These are phyloP conservation scores for Sebastiscus tertius DNA, from an alignment of 2,797 vertebrate genomes.

Conservation along the genomic window DNA sequence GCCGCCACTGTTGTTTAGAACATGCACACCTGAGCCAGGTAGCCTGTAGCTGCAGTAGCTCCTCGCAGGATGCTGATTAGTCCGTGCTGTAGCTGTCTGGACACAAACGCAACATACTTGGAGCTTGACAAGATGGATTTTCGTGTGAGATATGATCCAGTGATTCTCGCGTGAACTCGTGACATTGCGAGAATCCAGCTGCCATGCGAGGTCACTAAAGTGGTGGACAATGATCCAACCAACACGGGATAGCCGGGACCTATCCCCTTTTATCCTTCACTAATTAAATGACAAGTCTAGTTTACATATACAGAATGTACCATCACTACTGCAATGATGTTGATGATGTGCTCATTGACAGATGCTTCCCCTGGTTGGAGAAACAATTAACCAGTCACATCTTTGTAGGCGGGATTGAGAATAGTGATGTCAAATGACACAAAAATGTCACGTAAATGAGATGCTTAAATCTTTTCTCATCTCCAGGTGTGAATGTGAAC, in stretches of 20 bases:
- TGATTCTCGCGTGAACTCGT: too few species aligned
- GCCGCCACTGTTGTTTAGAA: not conserved
- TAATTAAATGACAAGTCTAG: not conserved
- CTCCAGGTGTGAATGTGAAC: not conserved
- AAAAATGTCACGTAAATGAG: too few species aligned
- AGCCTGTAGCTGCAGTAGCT: too few species aligned
- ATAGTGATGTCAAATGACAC: not conserved
- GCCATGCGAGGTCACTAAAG: too few species aligned
- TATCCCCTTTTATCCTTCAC: not conserved
- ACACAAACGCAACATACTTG: too few species aligned
- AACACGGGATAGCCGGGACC: not conserved
- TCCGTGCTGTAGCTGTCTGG: too few species aligned
- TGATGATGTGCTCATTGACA: not conserved
- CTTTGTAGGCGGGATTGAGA: not conserved
- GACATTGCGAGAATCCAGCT: too few species aligned
- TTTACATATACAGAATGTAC: not conserved
- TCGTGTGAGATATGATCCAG: not conserved
- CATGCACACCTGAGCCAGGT: not conserved
- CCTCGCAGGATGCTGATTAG: too few species aligned
- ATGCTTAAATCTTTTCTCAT: not conserved
- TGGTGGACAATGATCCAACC: not conserved
- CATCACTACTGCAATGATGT: not conserved
- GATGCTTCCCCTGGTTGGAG: not conserved
- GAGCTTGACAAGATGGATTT: not conserved
- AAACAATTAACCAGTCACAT: not conserved